A percentile compares a stretch with the other conserved stretches of the same genome.
These are phyloP conservation scores for Bibio marci DNA, from an alignment of 2,888 invertebrate species.

Conservation along the genomic window DNA sequence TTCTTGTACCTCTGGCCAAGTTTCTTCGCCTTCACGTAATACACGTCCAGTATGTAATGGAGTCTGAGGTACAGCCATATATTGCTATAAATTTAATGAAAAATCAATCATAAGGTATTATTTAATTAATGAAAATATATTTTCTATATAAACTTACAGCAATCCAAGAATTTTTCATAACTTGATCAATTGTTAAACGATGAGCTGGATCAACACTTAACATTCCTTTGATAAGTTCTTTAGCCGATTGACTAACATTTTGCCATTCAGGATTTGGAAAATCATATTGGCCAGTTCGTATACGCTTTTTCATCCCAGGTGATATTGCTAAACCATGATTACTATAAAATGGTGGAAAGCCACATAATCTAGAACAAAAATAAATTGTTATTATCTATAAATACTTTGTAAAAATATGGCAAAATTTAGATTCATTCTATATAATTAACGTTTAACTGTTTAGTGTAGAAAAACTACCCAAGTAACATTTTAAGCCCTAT, in stretches of 20 bases:
- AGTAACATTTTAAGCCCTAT: too few species aligned
- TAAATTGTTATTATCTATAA: too few species aligned
- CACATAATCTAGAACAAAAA: slow-evolving; percentile 51
- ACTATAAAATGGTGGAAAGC: slow-evolving; percentile 98
- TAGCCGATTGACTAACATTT: slow-evolving; percentile 84
- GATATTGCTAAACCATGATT: slow-evolving; percentile 95
- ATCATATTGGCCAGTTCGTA: slow-evolving; percentile 85
- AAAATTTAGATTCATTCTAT: too few species aligned
- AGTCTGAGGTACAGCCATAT: slow-evolving; percentile 83
- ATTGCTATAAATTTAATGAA: slow-evolving; percentile 24
- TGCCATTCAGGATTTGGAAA: slow-evolving; percentile 95
- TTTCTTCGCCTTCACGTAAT: slow-evolving; percentile 76
- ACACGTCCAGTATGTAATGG: slow-evolving; percentile 83
- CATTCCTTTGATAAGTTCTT: slow-evolving; percentile 88
- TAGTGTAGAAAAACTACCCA: too few species aligned
- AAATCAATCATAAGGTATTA: not conserved
- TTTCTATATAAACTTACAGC: too few species aligned
- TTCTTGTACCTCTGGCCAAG: slow-evolving; percentile 96
- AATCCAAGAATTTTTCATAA: slow-evolving; percentile 77
- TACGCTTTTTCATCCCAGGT: slow-evolving; percentile 91
- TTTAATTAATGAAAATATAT: not conserved
- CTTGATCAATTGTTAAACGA: slow-evolving; percentile 77
- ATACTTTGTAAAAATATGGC: too few species aligned
- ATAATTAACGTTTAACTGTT: too few species aligned
- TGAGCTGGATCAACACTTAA: slow-evolving; percentile 86